Evolutionary conservation across 2,113 vertebrate species (phyloP).

Genomic region (Callaeas wilsoni): DNA sequence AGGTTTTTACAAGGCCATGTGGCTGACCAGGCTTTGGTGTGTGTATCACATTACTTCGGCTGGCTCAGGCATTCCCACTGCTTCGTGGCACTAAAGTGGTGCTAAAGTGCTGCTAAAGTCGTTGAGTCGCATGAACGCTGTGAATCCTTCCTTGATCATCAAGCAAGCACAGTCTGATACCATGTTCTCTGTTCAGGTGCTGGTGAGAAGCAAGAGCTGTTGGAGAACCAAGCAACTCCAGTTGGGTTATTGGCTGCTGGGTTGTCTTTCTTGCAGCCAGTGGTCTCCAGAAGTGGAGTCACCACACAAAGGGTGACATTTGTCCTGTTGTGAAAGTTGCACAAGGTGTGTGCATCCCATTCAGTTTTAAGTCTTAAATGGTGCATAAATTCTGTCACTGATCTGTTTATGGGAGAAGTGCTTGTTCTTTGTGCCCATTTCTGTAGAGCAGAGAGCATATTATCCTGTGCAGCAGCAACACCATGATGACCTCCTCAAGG

Average conservation of each 20-base stretch:
- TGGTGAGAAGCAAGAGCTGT: neutral
- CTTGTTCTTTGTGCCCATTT: neutral
- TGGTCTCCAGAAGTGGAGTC: neutral
- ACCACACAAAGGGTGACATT: neutral
- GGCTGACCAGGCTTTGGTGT: neutral
- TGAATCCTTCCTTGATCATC: neutral
- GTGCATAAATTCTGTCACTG: neutral
- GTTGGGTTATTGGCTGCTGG: neutral
- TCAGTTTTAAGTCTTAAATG: neutral
- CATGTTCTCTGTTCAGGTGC: neutral
- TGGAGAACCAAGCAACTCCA: neutral
- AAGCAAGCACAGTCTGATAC: neutral
- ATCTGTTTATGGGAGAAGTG: neutral
- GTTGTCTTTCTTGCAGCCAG: neutral
- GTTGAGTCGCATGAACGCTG: fast-evolving
- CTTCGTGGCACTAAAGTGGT: neutral
- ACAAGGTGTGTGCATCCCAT: neutral
- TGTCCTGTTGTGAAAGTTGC: neutral
- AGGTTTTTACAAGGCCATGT: neutral
- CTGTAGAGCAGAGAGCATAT: neutral
- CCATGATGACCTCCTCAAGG: neutral
- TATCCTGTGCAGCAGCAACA: neutral
- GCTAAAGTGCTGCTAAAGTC: neutral
- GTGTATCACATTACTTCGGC: neutral
- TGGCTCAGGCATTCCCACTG: neutral